Percentiles rank a stretch among this genome's conserved stretches.
Conservation (phyloP, 2,113 vertebrate species). For the Miniopterus natalensis region DNA sequence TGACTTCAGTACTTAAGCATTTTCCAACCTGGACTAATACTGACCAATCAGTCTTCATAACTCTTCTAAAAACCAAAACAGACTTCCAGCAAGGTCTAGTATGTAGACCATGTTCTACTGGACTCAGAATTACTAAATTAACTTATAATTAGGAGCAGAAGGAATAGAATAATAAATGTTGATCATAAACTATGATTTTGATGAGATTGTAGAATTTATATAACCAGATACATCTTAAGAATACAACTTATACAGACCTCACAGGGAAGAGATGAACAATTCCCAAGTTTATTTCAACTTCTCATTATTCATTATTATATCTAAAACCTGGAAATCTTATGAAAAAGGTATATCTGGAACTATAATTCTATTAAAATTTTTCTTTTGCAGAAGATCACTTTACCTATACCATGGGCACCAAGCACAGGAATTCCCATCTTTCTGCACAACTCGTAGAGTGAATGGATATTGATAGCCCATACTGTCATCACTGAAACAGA, state of each 20-base stretch:
- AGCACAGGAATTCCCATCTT: slow-evolving; percentile 97
- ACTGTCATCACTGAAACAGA: slow-evolving; percentile 95
- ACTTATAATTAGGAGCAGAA: slow-evolving; percentile 52
- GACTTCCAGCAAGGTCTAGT: slow-evolving; percentile 4
- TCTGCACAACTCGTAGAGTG: slow-evolving; percentile 96
- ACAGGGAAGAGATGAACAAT: slow-evolving; percentile 51
- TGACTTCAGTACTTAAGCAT: slow-evolving; percentile 44
- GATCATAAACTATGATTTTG: slow-evolving; percentile 50
- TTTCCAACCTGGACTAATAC: slow-evolving; percentile 19
- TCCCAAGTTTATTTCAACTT: slow-evolving; percentile 74
- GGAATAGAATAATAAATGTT: neutral
- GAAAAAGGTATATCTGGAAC: slow-evolving; percentile 59
- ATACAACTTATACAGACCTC: slow-evolving; percentile 37
- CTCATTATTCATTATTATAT: slow-evolving; percentile 67
- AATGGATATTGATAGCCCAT: slow-evolving; percentile 99
- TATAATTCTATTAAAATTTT: slow-evolving; percentile 72
- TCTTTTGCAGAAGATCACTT: slow-evolving; percentile 72
- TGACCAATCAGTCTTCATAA: neutral
- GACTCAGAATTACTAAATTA: slow-evolving; percentile 42
- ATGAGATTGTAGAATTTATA: slow-evolving; percentile 49
- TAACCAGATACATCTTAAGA: slow-evolving; percentile 28
- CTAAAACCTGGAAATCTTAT: slow-evolving; percentile 61
- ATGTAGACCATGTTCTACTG: neutral
- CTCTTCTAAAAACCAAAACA: slow-evolving; percentile 43
- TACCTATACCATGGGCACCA: slow-evolving; percentile 99